These are phyloP conservation scores for Porites divaricata DNA, from an alignment of 92 coral and sea anemone species.

Conservation along the genomic window DNA sequence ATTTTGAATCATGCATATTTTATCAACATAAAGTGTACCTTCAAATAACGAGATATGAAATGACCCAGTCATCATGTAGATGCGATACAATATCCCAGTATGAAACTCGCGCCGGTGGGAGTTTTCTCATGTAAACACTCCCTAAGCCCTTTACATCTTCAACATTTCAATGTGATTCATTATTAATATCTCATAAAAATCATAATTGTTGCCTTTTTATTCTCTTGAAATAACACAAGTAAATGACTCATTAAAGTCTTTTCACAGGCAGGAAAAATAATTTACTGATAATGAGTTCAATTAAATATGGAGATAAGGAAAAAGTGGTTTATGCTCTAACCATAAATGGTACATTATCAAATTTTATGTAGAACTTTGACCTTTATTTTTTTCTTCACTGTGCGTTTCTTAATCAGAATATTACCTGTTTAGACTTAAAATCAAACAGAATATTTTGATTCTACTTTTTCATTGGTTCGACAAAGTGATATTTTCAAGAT, in stretches of 20 bases:
- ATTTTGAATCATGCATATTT: too few species aligned
- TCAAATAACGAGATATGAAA: too few species aligned
- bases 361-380: too few species aligned
- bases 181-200: background rate
- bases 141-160: too few species aligned
- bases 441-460: background rate
- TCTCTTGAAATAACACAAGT: background rate
- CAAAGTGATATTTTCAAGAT: constrained; percentile 8
- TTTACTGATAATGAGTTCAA: background rate
- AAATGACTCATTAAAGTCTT: background rate
- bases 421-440: background rate
- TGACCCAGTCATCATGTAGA: too few species aligned
- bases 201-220: background rate
- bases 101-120: too few species aligned
- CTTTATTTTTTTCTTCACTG: background rate
- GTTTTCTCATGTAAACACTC: too few species aligned
- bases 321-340: background rate
- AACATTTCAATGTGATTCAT: background rate
- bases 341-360: background rate
- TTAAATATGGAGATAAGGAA: background rate
- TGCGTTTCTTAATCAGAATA: too few species aligned
- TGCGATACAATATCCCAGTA: too few species aligned
- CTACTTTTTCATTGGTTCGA: constrained; percentile 13
- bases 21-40: too few species aligned
- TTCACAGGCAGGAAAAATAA: too few species aligned